These are phyloP conservation scores for Gorilla gorilla DNA, from an alignment of 2,113 vertebrate genomes.

Conservation along the genomic window DNA sequence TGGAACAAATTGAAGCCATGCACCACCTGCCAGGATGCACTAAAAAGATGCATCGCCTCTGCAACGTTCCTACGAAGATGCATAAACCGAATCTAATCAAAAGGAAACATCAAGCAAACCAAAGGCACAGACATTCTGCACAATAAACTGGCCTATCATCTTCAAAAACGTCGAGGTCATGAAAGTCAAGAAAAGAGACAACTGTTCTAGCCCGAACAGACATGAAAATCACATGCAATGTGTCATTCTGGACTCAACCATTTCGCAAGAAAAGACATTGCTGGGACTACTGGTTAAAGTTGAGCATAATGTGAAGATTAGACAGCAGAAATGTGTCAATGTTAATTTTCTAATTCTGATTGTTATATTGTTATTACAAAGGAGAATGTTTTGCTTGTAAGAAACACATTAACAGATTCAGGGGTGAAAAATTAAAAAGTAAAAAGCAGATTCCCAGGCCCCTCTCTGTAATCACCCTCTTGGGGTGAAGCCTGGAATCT, in stretches of 20 bases:
- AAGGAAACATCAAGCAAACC: not conserved
- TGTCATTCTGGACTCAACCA: not conserved
- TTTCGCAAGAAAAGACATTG: not conserved
- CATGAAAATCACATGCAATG: not conserved
- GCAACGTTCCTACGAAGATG: not conserved
- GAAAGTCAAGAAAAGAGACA: not conserved
- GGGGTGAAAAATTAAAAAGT: not conserved
- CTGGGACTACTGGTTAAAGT: rapidly evolving
- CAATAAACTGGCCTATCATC: not conserved
- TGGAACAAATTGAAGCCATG: not conserved
- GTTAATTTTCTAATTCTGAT: not conserved
- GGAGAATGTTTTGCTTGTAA: not conserved
- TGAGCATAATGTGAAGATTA: not conserved
- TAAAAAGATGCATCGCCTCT: rapidly evolving
- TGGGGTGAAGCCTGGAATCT: not conserved
- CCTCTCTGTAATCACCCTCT: not conserved
- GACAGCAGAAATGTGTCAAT: rapidly evolving
- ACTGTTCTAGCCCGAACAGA: not conserved
- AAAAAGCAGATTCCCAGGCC: not conserved
- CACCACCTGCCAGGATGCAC: rapidly evolving
- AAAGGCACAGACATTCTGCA: not conserved
- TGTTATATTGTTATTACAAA: rapidly evolving
- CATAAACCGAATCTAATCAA: not conserved
- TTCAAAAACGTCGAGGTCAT: not conserved
- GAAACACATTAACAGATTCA: not conserved